Percentiles rank a stretch among this genome's conserved stretches.
Evolutionary conservation across 2,888 invertebrate genomes (phyloP).

Genomic region (Lasius fuliginosus): DNA sequence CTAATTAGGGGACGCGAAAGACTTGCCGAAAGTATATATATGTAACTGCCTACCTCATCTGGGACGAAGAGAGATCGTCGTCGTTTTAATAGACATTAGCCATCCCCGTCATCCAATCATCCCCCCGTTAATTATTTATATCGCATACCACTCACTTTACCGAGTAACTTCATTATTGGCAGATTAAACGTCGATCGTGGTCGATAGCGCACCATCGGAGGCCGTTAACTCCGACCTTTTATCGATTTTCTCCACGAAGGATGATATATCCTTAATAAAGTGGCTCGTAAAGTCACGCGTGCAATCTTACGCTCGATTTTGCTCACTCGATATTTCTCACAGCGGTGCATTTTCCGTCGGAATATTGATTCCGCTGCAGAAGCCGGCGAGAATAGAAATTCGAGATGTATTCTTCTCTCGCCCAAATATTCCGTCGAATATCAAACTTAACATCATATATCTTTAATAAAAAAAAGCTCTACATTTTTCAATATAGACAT

Average conservation of each 20-base stretch:
- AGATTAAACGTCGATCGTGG: constrained; percentile 72
- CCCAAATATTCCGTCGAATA: constrained; percentile 4
- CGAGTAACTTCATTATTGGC: constrained; percentile 70
- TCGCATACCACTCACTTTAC: constrained; percentile 41
- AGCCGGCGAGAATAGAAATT: background rate
- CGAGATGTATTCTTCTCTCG: background rate
- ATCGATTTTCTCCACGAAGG: constrained; percentile 53
- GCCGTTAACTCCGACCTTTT: constrained; percentile 7
- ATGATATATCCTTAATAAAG: constrained; percentile 61
- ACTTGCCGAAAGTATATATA: background rate
- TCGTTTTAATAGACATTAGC: constrained; percentile 29
- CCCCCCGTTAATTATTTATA: constrained; percentile 56
- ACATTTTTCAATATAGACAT: background rate
- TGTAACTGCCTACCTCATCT: background rate
- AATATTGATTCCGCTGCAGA: constrained; percentile 65
- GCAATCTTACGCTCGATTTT: constrained; percentile 59
- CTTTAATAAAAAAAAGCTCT: background rate
- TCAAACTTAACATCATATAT: background rate
- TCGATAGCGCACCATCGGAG: constrained; percentile 53
- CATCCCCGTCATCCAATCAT: constrained; percentile 19
- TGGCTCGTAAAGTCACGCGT: constrained; percentile 49
- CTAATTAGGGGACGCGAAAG: background rate
- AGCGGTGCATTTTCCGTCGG: constrained; percentile 57
- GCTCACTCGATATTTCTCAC: constrained; percentile 44
- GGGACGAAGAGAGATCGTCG: constrained; percentile 9